These are phyloP conservation scores for Polymixis lichenea DNA, from an alignment of 2,888 invertebrate genomes.

Conservation along the genomic window DNA sequence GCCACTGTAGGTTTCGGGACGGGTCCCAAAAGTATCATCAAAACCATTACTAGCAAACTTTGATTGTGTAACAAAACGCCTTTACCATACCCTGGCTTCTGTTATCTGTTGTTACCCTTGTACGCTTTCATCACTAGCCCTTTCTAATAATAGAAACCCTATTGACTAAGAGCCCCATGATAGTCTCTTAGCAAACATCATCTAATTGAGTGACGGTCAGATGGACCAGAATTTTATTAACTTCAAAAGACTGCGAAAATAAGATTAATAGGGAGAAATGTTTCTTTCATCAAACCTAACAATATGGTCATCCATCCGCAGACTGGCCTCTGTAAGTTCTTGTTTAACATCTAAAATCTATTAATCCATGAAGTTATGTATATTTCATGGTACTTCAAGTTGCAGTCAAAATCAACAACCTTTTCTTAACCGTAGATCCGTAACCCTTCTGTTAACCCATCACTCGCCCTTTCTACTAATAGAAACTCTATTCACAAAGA, in stretches of 20 bases:
- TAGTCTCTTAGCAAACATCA: constrained; percentile 52
- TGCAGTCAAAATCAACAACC: neutral
- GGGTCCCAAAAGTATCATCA: neutral
- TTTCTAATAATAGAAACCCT: constrained; percentile 31
- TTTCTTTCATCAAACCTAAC: too few species aligned
- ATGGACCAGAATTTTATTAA: constrained; percentile 56
- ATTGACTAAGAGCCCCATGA: constrained; percentile 38
- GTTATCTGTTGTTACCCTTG: neutral
- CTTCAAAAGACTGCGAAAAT: neutral
- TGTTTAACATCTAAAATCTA: too few species aligned
- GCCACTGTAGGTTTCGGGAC: too few species aligned
- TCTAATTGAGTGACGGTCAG: constrained; percentile 43
- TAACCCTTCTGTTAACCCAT: neutral
- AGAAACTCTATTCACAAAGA: constrained; percentile 41
- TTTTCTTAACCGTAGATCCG: neutral
- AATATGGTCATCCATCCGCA: neutral
- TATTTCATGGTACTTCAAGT: neutral
- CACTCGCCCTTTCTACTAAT: constrained; percentile 20
- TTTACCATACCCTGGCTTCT: neutral
- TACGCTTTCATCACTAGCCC: neutral
- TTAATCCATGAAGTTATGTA: too few species aligned
- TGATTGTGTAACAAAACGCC: neutral
- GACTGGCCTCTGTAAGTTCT: too few species aligned
- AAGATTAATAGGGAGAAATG: too few species aligned
- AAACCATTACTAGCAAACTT: neutral